A percentile compares a stretch with the other conserved stretches of the same genome.
These are phyloP conservation scores for Heteromyza rotundicornis DNA, from an alignment of 2,888 invertebrate genomes.

Conservation along the genomic window DNA sequence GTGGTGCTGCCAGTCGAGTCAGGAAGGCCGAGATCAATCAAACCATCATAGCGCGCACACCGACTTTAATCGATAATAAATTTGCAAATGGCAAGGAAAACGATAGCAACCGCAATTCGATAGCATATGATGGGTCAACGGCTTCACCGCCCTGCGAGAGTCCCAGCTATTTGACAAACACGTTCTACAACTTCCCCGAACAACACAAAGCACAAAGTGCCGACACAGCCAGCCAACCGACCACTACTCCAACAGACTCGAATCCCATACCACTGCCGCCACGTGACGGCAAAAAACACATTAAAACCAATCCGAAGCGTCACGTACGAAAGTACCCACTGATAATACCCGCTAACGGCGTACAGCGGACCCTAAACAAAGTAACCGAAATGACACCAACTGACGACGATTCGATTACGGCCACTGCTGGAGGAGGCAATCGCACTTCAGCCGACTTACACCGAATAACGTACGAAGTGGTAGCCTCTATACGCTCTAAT, in stretches of 20 bases:
- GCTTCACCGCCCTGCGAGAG: slow-evolving; percentile 54
- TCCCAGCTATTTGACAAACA: slow-evolving; percentile 60
- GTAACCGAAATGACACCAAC: slow-evolving; percentile 59
- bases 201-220: slow-evolving; percentile 7
- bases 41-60: not conserved
- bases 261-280: slow-evolving; percentile 83
- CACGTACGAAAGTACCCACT: slow-evolving; percentile 84
- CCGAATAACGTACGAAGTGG: slow-evolving; percentile 43
- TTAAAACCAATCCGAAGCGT: slow-evolving; percentile 70
- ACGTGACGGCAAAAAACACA: slow-evolving; percentile 66
- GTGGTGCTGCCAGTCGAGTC: slow-evolving; percentile 52
- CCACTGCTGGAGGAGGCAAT: slow-evolving; percentile 22
- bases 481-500: slow-evolving; percentile 46
- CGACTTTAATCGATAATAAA: slow-evolving; percentile 1
- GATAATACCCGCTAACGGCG: slow-evolving; percentile 73
- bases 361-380: slow-evolving; percentile 70
- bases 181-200: slow-evolving; percentile 56
- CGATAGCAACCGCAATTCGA: slow-evolving; percentile 38
- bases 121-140: slow-evolving; percentile 35
- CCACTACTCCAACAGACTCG: slow-evolving; percentile 22
- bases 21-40: slow-evolving; percentile 42
- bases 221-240: slow-evolving; percentile 1
- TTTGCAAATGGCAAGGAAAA: slow-evolving; percentile 23
- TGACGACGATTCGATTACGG: slow-evolving; percentile 45
- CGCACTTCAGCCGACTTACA: slow-evolving; percentile 17